Conservation (phyloP, 2,797 vertebrate species). For the Phoebastria nigripes region DNA sequence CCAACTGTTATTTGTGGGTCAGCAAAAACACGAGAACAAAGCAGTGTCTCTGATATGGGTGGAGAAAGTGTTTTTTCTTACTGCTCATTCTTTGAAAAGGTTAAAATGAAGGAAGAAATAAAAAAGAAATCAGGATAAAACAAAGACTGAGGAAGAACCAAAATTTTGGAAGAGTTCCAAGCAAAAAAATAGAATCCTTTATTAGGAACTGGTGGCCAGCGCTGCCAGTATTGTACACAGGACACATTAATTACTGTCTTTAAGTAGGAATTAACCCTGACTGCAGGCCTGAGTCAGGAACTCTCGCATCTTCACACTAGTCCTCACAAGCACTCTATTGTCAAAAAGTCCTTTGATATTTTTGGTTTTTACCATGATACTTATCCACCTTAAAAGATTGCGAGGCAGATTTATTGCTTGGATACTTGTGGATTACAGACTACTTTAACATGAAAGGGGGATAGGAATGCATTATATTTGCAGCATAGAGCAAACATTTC, state of each 20-base stretch:
- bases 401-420: neutral
- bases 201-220: neutral
- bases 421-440: neutral
- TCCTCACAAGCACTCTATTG: neutral
- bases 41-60: accelerated
- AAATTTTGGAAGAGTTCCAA: neutral
- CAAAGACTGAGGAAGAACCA: neutral
- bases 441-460: neutral
- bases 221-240: neutral
- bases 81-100: neutral
- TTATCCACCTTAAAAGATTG: neutral
- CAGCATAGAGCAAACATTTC: neutral
- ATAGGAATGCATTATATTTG: neutral
- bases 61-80: neutral
- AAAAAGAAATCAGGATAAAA: neutral
- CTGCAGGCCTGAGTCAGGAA: neutral
- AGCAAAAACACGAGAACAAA: neutral
- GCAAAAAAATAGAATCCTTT: neutral
- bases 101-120: neutral
- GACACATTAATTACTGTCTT: neutral
- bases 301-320: neutral
- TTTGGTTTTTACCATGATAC: neutral
- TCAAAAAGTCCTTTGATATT: neutral
- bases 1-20: neutral
- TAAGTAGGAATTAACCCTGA: neutral